Percentiles rank a stretch among this genome's conserved stretches.
Conservation (phyloP, 1,140 invertebrate genomes). For the Lutraria rhynchaena region DNA sequence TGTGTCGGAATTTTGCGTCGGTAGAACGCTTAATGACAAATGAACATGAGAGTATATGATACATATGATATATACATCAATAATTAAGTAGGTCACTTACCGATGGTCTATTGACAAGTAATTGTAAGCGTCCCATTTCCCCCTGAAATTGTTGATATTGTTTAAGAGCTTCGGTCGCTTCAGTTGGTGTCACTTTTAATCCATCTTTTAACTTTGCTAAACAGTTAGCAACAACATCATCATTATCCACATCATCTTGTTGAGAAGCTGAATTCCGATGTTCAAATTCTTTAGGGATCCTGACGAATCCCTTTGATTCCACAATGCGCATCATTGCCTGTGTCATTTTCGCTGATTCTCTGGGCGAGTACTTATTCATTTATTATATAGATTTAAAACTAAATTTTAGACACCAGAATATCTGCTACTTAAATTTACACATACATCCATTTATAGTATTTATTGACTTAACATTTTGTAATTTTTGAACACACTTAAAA, state of each 20-base stretch:
- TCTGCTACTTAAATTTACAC: too few relatives aligned
- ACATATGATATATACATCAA: neutral
- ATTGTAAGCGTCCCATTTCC: slow-evolving; percentile 39
- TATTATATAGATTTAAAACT: too few relatives aligned
- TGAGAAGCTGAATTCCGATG: neutral
- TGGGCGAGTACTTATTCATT: too few relatives aligned
- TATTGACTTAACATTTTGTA: too few relatives aligned
- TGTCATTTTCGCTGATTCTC: slow-evolving; percentile 5
- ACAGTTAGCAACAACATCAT: slow-evolving; percentile 13
- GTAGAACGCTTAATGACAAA: neutral
- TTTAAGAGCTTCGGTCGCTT: slow-evolving; percentile 15
- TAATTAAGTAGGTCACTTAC: neutral
- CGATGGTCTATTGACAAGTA: slow-evolving; percentile 27
- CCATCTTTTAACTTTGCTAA: slow-evolving; percentile 43
- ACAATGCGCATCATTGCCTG: slow-evolving; percentile 18
- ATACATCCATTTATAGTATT: too few relatives aligned
- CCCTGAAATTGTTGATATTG: slow-evolving; percentile 30
- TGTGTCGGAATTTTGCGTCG: neutral
- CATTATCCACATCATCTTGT: neutral
- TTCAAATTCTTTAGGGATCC: neutral
- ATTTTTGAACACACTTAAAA: too few relatives aligned
- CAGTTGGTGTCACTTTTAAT: slow-evolving; percentile 21
- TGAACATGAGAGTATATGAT: neutral
- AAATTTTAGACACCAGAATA: too few relatives aligned
- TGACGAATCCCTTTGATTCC: slow-evolving; percentile 1